Percentiles rank a stretch among this genome's conserved stretches.
Evolutionary conservation across 2,888 invertebrate species (phyloP).

Genomic region (Erynnis tages): DNA sequence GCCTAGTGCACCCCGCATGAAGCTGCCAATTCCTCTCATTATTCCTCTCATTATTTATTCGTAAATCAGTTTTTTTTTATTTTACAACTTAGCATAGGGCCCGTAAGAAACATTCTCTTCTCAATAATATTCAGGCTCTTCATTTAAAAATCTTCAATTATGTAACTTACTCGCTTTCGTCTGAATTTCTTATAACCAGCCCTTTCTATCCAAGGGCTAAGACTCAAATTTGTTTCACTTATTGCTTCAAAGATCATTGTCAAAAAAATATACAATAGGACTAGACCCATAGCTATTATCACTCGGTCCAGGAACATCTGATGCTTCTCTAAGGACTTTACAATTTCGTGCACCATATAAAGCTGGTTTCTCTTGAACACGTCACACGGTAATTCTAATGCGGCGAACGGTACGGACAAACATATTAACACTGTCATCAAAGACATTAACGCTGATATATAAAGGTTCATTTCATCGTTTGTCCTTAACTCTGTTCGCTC

Average conservation of each 20-base stretch:
- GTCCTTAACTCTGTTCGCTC: constrained; percentile 37
- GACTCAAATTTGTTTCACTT: constrained; percentile 40
- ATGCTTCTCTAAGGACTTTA: constrained; percentile 39
- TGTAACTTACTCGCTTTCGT: not conserved
- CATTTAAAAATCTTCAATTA: constrained; percentile 1
- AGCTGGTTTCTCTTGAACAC: constrained; percentile 37
- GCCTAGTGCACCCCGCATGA: no score
- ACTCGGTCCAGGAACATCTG: constrained; percentile 43
- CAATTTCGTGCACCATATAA: constrained; percentile 35
- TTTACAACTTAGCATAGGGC: no score
- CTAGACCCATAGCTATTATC: constrained; percentile 41
- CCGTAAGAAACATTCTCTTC: no score
- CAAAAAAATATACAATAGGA: constrained; percentile 40
- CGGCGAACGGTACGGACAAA: constrained; percentile 48
- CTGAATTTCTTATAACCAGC: not conserved
- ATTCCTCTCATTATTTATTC: no score
- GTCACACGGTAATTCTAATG: constrained; percentile 46
- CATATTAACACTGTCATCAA: constrained; percentile 44
- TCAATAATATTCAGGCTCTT: no score
- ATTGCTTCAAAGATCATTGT: constrained; percentile 46
- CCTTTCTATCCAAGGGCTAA: constrained; percentile 2
- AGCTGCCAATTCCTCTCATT: no score
- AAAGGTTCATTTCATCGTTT: constrained; percentile 41
- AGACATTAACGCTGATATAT: constrained; percentile 48
- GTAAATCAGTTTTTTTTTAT: no score